These are phyloP conservation scores for Riparia riparia DNA, from an alignment of 2,113 vertebrate genomes.

Conservation along the genomic window DNA sequence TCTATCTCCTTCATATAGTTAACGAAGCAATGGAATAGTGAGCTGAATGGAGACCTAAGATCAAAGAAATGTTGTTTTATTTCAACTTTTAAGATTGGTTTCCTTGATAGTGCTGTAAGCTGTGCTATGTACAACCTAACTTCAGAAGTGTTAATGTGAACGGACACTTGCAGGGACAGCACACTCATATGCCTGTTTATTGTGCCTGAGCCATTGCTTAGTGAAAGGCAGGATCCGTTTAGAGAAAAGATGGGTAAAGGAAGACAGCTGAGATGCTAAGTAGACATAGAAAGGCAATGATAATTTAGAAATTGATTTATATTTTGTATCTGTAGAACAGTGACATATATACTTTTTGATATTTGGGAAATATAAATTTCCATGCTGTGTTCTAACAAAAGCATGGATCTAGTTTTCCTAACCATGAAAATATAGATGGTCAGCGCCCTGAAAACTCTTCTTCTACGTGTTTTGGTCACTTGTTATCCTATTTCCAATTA, in stretches of 20 bases:
- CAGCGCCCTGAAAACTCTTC: neutral
- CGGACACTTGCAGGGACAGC: neutral
- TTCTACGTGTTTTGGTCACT: neutral
- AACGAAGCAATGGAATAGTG: neutral
- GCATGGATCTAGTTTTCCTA: neutral
- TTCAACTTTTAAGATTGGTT: neutral
- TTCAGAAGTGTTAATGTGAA: neutral
- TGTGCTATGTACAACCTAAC: neutral
- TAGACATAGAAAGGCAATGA: neutral
- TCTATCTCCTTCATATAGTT: neutral
- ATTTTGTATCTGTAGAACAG: neutral
- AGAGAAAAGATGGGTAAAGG: neutral
- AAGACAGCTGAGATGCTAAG: neutral
- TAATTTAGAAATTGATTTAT: neutral
- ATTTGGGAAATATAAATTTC: neutral
- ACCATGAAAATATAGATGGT: neutral
- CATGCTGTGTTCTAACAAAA: neutral
- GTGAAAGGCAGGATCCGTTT: neutral
- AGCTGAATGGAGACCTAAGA: neutral
- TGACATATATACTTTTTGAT: neutral
- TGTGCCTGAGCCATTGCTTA: neutral
- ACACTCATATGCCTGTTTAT: neutral
- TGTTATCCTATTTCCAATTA: neutral
- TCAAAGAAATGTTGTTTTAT: neutral
- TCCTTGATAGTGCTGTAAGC: neutral